Conservation (phyloP, 2,113 vertebrate species). For the Dendrocopos noguchii region DNA sequence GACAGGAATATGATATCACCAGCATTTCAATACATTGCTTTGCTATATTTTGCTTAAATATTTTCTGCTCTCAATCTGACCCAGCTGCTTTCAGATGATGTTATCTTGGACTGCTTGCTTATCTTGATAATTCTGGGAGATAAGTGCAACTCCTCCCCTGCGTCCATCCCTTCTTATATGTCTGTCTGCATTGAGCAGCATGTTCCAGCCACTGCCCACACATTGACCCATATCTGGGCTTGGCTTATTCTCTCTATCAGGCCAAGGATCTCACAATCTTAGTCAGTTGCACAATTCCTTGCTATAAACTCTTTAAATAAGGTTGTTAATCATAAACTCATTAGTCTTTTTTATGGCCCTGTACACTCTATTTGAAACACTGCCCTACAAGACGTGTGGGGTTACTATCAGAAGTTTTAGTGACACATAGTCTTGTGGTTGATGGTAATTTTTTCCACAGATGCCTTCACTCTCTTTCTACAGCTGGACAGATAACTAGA, state of each 20-base stretch:
- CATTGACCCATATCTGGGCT: background rate
- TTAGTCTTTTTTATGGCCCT: background rate
- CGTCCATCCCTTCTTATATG: fast-evolving
- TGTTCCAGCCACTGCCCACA: constrained; percentile 8
- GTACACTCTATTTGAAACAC: background rate
- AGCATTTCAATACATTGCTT: constrained; percentile 17
- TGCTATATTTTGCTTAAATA: background rate
- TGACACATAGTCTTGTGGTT: background rate
- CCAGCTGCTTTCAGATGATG: constrained; percentile 20
- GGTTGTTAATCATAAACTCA: background rate
- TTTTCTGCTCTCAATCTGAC: constrained; percentile 21
- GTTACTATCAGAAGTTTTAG: background rate
- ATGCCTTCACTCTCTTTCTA: background rate
- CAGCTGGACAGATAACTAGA: background rate
- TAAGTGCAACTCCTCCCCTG: background rate
- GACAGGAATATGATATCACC: background rate
- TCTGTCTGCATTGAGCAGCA: background rate
- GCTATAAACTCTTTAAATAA: background rate
- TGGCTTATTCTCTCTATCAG: background rate
- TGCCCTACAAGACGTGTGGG: background rate
- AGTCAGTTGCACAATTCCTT: constrained; percentile 31
- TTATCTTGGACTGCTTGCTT: constrained; percentile 19
- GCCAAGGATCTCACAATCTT: background rate
- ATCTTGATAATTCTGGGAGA: background rate
- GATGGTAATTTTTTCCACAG: background rate